Evolutionary conservation across 2,888 invertebrate species (phyloP).

Genomic region (Mythimna loreyi): DNA sequence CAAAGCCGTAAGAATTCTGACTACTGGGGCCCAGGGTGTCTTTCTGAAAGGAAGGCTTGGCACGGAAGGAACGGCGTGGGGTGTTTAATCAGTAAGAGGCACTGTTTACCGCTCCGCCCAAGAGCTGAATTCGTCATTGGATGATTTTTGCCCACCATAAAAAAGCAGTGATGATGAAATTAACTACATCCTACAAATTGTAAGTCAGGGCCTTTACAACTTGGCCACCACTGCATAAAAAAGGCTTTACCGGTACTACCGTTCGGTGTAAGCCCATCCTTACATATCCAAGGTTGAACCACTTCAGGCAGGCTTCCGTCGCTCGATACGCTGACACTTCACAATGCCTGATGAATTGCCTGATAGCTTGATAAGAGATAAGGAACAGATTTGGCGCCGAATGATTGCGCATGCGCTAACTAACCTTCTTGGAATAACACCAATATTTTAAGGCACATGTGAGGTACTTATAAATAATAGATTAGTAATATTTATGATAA

Average conservation of each 20-base stretch:
- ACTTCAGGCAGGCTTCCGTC: constrained; percentile 49
- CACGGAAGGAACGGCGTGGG: too few species aligned
- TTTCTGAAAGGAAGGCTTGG: too few species aligned
- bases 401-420: constrained; percentile 33
- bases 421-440: constrained; percentile 42
- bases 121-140: too few species aligned
- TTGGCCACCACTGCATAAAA: too few species aligned
- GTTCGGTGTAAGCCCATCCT: constrained; percentile 7
- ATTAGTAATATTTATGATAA: constrained; percentile 16
- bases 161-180: too few species aligned
- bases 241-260: neutral
- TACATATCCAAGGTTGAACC: constrained; percentile 33
- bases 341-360: constrained; percentile 37
- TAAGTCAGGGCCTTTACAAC: too few species aligned
- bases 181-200: too few species aligned
- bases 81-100: too few species aligned
- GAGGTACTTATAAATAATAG: constrained; percentile 3
- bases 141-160: too few species aligned
- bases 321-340: constrained; percentile 41
- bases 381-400: constrained; percentile 53
- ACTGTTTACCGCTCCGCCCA: too few species aligned
- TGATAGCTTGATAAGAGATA: constrained; percentile 42
- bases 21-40: too few species aligned
- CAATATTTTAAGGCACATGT: constrained; percentile 27
- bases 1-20: too few species aligned